Conservation (phyloP, 2,113 vertebrate genomes). For the Percopsis transmontana region DNA sequence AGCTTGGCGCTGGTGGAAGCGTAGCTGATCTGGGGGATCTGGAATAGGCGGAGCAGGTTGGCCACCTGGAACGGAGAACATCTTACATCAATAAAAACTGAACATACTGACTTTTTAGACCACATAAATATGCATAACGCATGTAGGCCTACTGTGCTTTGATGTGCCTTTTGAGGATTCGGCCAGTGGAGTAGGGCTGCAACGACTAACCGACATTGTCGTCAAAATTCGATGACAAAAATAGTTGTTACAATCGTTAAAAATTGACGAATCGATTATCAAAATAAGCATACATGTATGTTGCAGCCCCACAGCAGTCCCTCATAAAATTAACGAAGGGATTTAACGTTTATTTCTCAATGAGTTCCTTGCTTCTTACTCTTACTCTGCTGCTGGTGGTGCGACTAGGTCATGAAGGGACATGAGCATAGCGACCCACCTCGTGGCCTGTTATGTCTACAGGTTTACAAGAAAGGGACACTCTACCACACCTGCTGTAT, state of each 20-base stretch:
- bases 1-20: constrained; percentile 98
- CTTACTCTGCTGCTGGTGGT: constrained; percentile 29
- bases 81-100: neutral
- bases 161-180: too few relatives aligned
- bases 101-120: neutral
- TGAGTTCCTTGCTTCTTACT: constrained; percentile 30
- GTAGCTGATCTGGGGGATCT: constrained; percentile 99
- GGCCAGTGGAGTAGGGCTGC: too few relatives aligned
- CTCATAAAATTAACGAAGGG: too few relatives aligned
- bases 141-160: neutral
- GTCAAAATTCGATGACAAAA: too few relatives aligned
- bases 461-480: too few relatives aligned
- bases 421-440: too few relatives aligned
- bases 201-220: too few relatives aligned
- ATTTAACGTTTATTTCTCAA: neutral
- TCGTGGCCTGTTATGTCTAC: constrained; percentile 1
- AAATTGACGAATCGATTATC: too few relatives aligned
- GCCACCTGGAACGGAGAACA: constrained; percentile 80
- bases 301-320: too few relatives aligned
- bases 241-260: too few relatives aligned
- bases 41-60: constrained; percentile 95
- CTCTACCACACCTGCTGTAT: too few relatives aligned
- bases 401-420: neutral
- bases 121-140: neutral
- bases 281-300: too few relatives aligned